Evolutionary conservation across 2,888 invertebrate genomes (phyloP).

Genomic region (Orthosia gothica): DNA sequence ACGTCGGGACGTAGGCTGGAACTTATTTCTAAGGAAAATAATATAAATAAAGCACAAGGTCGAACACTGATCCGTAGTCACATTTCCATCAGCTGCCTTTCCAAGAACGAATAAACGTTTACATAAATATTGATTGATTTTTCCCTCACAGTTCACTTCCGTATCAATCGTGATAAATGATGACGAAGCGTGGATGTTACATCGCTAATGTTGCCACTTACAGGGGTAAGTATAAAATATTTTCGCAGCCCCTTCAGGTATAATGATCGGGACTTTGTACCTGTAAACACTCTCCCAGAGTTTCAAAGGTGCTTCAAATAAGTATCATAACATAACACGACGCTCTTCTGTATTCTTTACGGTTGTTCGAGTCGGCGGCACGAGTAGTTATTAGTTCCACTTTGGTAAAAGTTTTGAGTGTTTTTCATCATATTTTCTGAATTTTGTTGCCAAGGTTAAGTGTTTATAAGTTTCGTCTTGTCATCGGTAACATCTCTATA

Average conservation of each 20-base stretch:
- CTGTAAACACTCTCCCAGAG: constrained; percentile 32
- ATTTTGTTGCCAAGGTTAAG: constrained; percentile 8
- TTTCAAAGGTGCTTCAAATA: constrained; percentile 44
- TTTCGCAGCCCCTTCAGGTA: constrained; percentile 42
- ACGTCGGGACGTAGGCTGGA: no score
- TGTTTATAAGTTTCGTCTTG: constrained; percentile 30
- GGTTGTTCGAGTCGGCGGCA: constrained; percentile 29
- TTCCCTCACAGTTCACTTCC: constrained; percentile 38
- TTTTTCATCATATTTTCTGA: constrained; percentile 36
- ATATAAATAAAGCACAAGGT: constrained; percentile 8
- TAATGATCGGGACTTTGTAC: constrained; percentile 55
- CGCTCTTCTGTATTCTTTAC: constrained; percentile 52
- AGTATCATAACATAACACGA: constrained; percentile 53
- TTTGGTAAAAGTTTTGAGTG: constrained; percentile 44
- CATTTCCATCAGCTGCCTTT: constrained; percentile 25
- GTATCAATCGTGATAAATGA: constrained; percentile 67
- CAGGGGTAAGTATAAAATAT: constrained; percentile 63
- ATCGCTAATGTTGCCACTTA: constrained; percentile 70
- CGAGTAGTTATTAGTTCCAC: constrained; percentile 46
- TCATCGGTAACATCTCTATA: neutral
- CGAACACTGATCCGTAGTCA: neutral
- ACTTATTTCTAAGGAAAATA: neutral
- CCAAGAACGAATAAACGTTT: constrained; percentile 11
- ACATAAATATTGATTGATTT: constrained; percentile 53
- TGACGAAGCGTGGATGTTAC: constrained; percentile 64